Percentiles rank a stretch among this genome's conserved stretches.
Conservation (phyloP, 2,113 vertebrate species). For the Thamnaconus septentrionalis region DNA sequence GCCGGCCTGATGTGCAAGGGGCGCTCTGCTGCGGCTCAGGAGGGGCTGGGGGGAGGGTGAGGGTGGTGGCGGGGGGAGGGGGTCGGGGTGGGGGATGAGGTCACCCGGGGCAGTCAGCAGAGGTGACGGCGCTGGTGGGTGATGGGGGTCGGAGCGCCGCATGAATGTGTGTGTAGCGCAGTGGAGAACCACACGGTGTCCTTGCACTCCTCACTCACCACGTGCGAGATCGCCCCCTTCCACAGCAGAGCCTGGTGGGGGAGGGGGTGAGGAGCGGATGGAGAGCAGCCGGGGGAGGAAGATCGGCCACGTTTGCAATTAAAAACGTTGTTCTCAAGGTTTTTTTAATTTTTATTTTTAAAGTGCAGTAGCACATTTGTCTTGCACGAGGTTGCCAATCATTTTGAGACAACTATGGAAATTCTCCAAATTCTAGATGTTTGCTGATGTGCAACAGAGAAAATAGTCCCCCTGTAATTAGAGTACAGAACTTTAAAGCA, state of each 20-base stretch:
- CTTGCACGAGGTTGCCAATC: too few species aligned
- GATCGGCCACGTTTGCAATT: constrained; percentile 3
- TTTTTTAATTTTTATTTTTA: not conserved
- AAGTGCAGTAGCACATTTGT: not conserved
- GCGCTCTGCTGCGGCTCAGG: constrained; percentile 66
- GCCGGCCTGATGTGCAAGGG: constrained; percentile 61
- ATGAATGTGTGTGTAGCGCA: constrained; percentile 24
- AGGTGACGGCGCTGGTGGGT: constrained; percentile 57
- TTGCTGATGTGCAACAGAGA: too few species aligned
- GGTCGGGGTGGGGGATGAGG: constrained; percentile 38
- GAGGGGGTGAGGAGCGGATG: constrained; percentile 21
- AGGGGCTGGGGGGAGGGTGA: constrained; percentile 62
- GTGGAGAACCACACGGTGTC: constrained; percentile 62
- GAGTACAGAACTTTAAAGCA: too few species aligned
- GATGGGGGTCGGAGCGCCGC: constrained; percentile 59
- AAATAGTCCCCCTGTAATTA: too few species aligned
- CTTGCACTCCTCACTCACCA: constrained; percentile 77
- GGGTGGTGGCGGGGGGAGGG: constrained; percentile 65
- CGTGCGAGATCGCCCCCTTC: constrained; percentile 60
- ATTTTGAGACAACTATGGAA: too few species aligned
- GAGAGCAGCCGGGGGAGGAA: not conserved
- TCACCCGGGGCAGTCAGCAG: constrained; percentile 57
- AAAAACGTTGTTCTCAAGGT: constrained; percentile 1
- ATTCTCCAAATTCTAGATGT: too few species aligned
- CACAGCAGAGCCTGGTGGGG: constrained; percentile 61